Evolutionary conservation across 2,888 invertebrate genomes (phyloP).

Genomic region (Tipula lateralis): DNA sequence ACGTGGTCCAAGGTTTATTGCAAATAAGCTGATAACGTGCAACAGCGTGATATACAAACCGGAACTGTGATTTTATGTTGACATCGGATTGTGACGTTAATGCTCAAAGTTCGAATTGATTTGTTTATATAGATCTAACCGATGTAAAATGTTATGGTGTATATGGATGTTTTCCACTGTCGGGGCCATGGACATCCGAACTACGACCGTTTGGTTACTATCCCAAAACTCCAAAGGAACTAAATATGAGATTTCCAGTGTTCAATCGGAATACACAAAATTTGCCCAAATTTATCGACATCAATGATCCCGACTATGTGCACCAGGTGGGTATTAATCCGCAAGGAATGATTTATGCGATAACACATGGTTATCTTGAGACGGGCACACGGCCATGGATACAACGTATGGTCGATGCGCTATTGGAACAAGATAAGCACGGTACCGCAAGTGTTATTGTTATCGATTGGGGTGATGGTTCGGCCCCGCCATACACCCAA

Average conservation of each 20-base stretch:
- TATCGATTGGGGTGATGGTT: slow-evolving; percentile 82
- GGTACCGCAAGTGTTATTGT: slow-evolving; percentile 70
- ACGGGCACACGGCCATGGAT: slow-evolving; percentile 76
- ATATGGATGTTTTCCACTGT: slow-evolving; percentile 76
- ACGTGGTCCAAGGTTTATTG: background rate
- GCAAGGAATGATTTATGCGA: slow-evolving; percentile 62
- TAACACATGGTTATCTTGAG: slow-evolving; percentile 85
- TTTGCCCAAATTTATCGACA: slow-evolving; percentile 57
- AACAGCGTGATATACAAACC: background rate
- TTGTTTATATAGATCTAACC: slow-evolving; percentile 39
- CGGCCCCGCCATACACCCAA: slow-evolving; percentile 83
- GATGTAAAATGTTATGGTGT: slow-evolving; percentile 67
- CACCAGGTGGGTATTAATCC: slow-evolving; percentile 59
- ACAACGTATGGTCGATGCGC: slow-evolving; percentile 63
- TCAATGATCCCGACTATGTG: slow-evolving; percentile 62
- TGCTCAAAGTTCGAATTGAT: background rate
- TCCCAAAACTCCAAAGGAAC: slow-evolving; percentile 65
- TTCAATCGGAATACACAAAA: slow-evolving; percentile 53
- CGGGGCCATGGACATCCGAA: slow-evolving; percentile 72
- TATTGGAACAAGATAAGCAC: slow-evolving; percentile 59
- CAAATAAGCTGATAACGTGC: background rate
- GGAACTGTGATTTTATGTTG: background rate
- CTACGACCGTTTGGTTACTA: slow-evolving; percentile 74
- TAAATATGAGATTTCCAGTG: slow-evolving; percentile 55
- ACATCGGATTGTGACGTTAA: background rate